phyloP scores from a whole-genome alignment of 2,888 invertebrate genomes.

The Biston stratarius region DNA sequence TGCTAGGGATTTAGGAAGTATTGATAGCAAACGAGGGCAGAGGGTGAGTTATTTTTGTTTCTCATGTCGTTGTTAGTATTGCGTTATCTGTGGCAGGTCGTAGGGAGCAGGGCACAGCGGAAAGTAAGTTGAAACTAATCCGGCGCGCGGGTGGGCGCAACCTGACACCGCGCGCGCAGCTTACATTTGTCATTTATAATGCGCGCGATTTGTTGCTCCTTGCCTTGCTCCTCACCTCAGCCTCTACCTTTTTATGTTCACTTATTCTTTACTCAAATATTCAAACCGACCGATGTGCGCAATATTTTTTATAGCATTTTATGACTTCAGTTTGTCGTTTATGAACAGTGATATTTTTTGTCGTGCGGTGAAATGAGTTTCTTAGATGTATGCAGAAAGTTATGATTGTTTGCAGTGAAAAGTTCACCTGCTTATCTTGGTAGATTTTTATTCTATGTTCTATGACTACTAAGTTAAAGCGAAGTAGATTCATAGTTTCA shows the following conservation, averaged over 20 bases:
- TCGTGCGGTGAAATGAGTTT: slow-evolving; percentile 29
- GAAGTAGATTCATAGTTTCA: background rate
- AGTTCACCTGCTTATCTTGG: background rate
- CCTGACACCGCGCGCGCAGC: slow-evolving; percentile 79
- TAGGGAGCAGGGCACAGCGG: slow-evolving; percentile 65
- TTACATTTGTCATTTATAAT: slow-evolving; percentile 87
- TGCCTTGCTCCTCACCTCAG: slow-evolving; percentile 59
- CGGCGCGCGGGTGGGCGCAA: slow-evolving; percentile 82
- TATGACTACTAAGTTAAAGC: background rate
- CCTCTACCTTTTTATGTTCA: slow-evolving; percentile 76
- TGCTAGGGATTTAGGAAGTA: slow-evolving; percentile 50
- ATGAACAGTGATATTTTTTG: slow-evolving; percentile 61
- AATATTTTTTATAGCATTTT: slow-evolving; percentile 77
- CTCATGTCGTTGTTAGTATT: background rate
- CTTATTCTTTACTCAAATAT: slow-evolving; percentile 82
- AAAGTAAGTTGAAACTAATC: slow-evolving; percentile 84
- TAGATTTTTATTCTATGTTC: background rate
- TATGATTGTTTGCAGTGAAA: slow-evolving; percentile 15
- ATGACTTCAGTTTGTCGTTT: slow-evolving; percentile 68
- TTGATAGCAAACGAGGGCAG: slow-evolving; percentile 75
- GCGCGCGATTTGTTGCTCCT: slow-evolving; percentile 85
- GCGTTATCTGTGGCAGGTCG: slow-evolving; percentile 36
- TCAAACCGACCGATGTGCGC: slow-evolving; percentile 68
- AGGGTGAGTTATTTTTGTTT: slow-evolving; percentile 73
- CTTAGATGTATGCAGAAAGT: slow-evolving; percentile 18